Percentiles rank a stretch among this genome's conserved stretches.
These are phyloP conservation scores for Eptatretus burgeri DNA, from an alignment of 2,113 vertebrate species.

Conservation along the genomic window DNA sequence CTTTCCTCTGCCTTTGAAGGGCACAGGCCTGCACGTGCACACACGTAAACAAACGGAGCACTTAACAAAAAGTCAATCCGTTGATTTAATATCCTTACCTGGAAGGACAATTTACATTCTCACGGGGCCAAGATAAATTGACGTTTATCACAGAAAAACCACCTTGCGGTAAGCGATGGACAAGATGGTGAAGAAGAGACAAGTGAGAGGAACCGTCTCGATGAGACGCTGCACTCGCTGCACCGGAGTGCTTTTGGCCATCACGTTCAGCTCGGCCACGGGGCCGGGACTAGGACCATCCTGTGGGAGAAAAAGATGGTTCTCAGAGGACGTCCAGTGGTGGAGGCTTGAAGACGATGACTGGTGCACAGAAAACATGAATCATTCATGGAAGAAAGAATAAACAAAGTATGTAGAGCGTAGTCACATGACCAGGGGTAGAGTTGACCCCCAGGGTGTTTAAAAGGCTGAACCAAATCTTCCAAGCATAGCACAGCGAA, in stretches of 20 bases:
- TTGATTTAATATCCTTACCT: background rate
- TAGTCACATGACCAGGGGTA: background rate
- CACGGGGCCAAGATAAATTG: no score
- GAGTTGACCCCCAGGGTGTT: no score
- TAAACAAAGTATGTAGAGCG: background rate
- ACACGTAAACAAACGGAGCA: background rate
- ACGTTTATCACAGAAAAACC: slow-evolving; percentile 2
- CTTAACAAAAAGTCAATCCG: background rate
- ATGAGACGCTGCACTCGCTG: slow-evolving; percentile 79
- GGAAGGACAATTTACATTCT: no score
- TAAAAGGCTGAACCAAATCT: no score
- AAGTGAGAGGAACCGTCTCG: slow-evolving; percentile 77
- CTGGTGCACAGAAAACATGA: background rate
- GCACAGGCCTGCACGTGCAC: slow-evolving; percentile 42
- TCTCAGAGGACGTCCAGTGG: no score
- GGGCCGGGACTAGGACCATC: slow-evolving; percentile 60
- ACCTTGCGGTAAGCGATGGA: slow-evolving; percentile 95
- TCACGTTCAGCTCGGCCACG: slow-evolving; percentile 63
- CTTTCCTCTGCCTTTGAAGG: slow-evolving; percentile 78
- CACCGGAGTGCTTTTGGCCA: slow-evolving; percentile 88
- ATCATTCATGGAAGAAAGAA: background rate
- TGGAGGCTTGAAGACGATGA: no score
- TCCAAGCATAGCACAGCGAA: no score
- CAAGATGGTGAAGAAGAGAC: slow-evolving; percentile 59
- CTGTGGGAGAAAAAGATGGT: slow-evolving; percentile 16